Base-by-base conservation (phyloP, 2,888 invertebrate genomes). In the Deilephila porcellus region DNA sequence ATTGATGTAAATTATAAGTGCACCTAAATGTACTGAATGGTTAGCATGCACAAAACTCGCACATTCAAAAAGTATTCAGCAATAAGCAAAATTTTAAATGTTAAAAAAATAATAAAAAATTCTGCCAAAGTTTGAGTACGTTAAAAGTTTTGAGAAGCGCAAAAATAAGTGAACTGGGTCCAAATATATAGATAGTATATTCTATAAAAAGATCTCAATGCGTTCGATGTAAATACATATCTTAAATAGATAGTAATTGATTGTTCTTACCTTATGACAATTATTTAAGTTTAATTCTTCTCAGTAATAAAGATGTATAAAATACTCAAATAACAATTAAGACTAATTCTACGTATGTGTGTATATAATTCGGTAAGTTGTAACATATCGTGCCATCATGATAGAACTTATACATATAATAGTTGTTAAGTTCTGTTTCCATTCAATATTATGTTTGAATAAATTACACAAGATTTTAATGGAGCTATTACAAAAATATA, bases 331-430 rank as follows among this genome's bases (percentile, higher is more conserved):
- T 64, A 14, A 64, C 45, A 45, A 20, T 45, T 37, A 64, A n/a
- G 29, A 20, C 37, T 37, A 37, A 37, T 63, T n/a, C 37, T 37
- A 19, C 25, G 14, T 67, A 19, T 45, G 14, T 67, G 25, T 67
- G 52, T 67, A 67, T 20, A 67, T 67, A 25, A 45, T 60, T 76
- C n/a, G 4, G 59, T 78, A 76, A 74, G 62, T 67, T 67, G 34
- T 76, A 71, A 76, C 76, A 78, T 77, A 77, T 76, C 72, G 78
- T 79, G 76, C 76, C 77, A 75, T 78, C 71, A 45, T 14, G 3
- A 45, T 45, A 32, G 19, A 56, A 56, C 45, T 14, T 45, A 45
- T 45, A 11, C 14, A 45, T 45, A 3, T 45, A 45, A 45, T 45
- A 45, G 11, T 45, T 45, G 45, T 45, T 45, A 45, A 45, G 45